Evolutionary conservation across 2,888 invertebrate species (phyloP), one percentile per base, ranked within the genome.

Genomic region (Agrochola lota): DNA sequence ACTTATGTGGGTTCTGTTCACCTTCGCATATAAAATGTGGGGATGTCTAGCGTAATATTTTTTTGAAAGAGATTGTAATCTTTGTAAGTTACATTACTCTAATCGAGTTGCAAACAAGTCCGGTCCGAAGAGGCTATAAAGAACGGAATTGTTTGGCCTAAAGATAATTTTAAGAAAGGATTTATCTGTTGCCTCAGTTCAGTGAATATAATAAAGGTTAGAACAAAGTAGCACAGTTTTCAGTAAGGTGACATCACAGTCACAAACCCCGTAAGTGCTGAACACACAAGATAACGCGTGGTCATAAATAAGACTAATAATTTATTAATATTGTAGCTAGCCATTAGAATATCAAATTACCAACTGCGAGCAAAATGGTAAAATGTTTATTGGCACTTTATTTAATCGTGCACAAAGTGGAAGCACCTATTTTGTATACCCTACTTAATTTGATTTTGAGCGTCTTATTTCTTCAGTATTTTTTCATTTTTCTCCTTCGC

Each of bases 1-100:
- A 93, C 92, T 92, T 92, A 91, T 92, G 92, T 91, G 86, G 90
- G 90, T 88, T 91, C 88, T 84, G 87, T 86, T 88, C 88, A 89
- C 88, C 85, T 88, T 89, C 81, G 78, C 82, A 78, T 84, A 81
- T 71, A 72, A 60, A 84, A 82, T 86, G 73, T 77, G 57, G 81
- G 77, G 75, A 74, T 80, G 71, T 72, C 76, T 78, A 73, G 69
- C 66, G 66, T 78, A 77, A 77, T 67, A 59, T 77, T 84, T 84
- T 87, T 87, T 89, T 79, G n/a, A 75, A 63, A 72, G 60, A 83
- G 77, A 85, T 86, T 72, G 76, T 77, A n/a, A 81, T 87, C 83
- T 87, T 74, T 67, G 57, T 74, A 52, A 85, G 69, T 79, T 75
- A 82, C 52, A 75, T 67, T 76, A 66, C 74, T 60, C 67, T 76